Evolutionary conservation across 2,113 vertebrate genomes (phyloP).

Genomic region (Diphyllodes magnificus): DNA sequence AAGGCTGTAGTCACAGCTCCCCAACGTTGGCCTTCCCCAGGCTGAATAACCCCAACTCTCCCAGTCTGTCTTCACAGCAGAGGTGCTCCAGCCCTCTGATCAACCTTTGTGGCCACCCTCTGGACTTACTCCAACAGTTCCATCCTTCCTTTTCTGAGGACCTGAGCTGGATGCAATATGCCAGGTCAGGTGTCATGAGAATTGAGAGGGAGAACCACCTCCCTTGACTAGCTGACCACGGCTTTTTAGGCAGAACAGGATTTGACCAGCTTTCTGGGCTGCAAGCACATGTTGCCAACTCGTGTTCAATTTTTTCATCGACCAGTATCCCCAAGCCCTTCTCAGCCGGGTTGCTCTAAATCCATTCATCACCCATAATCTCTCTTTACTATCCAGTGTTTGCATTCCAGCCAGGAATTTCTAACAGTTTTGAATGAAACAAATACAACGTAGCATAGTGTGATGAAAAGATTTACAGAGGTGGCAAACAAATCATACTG

Average conservation of each 20-base stretch:
- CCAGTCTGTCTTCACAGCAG: neutral
- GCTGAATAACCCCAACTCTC: neutral
- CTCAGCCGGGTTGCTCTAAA: neutral
- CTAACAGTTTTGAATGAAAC: neutral
- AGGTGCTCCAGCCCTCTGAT: neutral
- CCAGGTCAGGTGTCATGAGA: rapidly evolving
- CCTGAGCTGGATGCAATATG: rapidly evolving
- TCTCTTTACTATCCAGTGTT: neutral
- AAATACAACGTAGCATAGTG: neutral
- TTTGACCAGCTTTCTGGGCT: neutral
- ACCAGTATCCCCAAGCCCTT: neutral
- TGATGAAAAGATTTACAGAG: neutral
- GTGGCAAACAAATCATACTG: neutral
- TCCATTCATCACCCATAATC: neutral
- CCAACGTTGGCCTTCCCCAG: rapidly evolving
- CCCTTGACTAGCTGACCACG: neutral
- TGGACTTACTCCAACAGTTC: neutral
- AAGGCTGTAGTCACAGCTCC: neutral
- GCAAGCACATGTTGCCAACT: rapidly evolving
- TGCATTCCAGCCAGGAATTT: neutral
- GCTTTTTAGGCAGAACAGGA: neutral
- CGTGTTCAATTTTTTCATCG: neutral
- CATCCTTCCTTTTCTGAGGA: neutral
- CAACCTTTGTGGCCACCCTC: neutral
- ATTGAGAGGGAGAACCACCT: neutral